These are phyloP conservation scores for Gerris lacustris DNA, from an alignment of 2,888 invertebrate species.

Conservation along the genomic window DNA sequence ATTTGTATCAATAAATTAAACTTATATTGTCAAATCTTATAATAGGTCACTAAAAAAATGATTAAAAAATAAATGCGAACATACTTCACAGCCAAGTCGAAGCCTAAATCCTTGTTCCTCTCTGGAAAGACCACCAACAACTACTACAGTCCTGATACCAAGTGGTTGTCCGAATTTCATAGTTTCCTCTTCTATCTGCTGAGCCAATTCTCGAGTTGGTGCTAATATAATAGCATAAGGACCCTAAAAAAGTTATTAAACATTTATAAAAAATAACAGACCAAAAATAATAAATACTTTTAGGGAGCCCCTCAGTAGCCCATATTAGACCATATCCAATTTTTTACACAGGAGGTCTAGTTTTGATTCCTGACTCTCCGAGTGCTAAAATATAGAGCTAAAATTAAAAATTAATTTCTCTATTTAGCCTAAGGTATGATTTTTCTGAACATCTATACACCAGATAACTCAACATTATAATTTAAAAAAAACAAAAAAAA, in stretches of 20 bases:
- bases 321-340: no score
- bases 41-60: no score
- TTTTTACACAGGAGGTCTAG: no score
- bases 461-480: no score
- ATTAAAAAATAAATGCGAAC: neutral
- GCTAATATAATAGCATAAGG: slow-evolving; percentile 98
- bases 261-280: slow-evolving; percentile 5
- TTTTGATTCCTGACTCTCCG: no score
- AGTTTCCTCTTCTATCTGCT: slow-evolving; percentile 98
- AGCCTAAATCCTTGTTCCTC: slow-evolving; percentile 97
- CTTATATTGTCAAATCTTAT: neutral
- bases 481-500: no score
- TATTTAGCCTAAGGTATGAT: no score
- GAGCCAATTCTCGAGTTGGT: slow-evolving; percentile 97
- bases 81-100: slow-evolving; percentile 84
- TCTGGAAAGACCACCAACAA: slow-evolving; percentile 93
- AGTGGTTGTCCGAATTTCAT: slow-evolving; percentile 90
- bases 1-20: neutral
- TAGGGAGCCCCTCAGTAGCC: no score
- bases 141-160: slow-evolving; percentile 86
- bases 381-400: no score
- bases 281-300: neutral
- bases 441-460: no score
- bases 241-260: slow-evolving; percentile 43
- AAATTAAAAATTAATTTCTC: no score